Evolutionary conservation across 1,140 invertebrate genomes (phyloP), one percentile per base, ranked within the genome.

Genomic region (Lethrus apterus): DNA sequence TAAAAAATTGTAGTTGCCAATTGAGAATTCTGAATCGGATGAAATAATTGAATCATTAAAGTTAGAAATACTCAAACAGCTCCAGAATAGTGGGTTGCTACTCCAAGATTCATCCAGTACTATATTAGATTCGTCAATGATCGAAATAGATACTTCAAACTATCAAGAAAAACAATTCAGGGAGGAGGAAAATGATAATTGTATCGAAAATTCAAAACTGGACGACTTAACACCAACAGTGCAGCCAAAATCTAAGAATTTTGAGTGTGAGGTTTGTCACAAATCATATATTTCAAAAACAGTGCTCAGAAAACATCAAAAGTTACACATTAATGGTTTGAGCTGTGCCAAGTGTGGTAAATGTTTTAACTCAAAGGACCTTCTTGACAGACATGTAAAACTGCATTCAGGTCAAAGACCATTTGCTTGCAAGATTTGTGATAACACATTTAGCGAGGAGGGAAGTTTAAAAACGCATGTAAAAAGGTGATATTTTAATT

Each of bases 351-450:
- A 71, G 3, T 78, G 76, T 49, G 69, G 69, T 19, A 75, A 74
- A 48, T 48, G 68, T 29, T 77, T 75, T 40, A 71, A 72, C 35
- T 65, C 68, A 1, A 49, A 66, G 23, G 69, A 72, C 17, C 68
- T 72, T n/a, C 51, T 91, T 15, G 80, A 79, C 46, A 71, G 83
- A 2, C 88, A 91, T 55, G 76, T 81, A 55, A 70, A 84, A 24
- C 81, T 78, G 14, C 86, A 90, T 58, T 86, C 77, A 0, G 79
- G 80, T 19, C 75, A 79, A 50, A 57, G 80, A 19, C 80, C 81
- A 0, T 81, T 77, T 56, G 59, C 65, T 11, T 81, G 79, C 55
- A 56, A 67, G 2, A 64, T 75, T 11, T 80, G 78, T 50, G 65
- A 66, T 0, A 76, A 75, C 45, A 63, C 53, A 44, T 65, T 65